Conservation (phyloP, 2,113 vertebrate genomes). For the Oryzias celebensis region DNA sequence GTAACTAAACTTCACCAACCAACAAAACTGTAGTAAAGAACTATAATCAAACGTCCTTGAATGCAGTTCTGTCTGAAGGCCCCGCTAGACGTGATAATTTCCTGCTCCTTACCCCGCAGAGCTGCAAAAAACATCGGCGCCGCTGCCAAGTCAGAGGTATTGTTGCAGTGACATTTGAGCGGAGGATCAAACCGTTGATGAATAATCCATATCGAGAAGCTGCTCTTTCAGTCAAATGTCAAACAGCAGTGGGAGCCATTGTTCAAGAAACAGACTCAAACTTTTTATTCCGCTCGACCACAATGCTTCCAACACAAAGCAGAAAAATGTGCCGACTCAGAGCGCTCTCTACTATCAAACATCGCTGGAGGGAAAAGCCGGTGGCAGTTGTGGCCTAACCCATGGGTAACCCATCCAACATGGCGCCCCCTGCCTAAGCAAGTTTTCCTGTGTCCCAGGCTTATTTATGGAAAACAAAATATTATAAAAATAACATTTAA, state of each 20-base stretch:
- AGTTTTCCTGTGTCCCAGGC: no score
- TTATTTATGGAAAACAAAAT: no score
- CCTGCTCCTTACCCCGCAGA: conserved; percentile 42
- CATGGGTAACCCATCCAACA: no score
- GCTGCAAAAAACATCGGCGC: conserved; percentile 39
- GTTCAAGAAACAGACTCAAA: conserved; percentile 42
- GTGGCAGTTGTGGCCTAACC: no score
- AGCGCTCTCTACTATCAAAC: neutral
- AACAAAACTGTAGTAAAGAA: conserved; percentile 25
- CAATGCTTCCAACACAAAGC: conserved; percentile 20
- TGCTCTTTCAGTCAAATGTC: conserved; percentile 68
- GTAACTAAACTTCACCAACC: conserved; percentile 4
- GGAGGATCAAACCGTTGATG: conserved; percentile 61
- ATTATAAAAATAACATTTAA: no score
- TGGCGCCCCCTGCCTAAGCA: no score
- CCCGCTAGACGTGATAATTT: conserved; percentile 45
- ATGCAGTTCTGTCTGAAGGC: conserved; percentile 36
- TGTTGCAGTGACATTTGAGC: conserved; percentile 69
- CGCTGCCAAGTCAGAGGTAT: conserved; percentile 52
- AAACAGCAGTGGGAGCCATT: conserved; percentile 61
- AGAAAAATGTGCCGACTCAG: conserved; percentile 6
- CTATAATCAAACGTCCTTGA: conserved; percentile 16
- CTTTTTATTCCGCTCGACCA: conserved; percentile 37
- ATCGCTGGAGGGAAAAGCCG: neutral
- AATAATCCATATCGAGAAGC: conserved; percentile 70